These are phyloP conservation scores for Parapristionchus giblindavisi DNA, from an alignment of 2,888 invertebrate species.

Conservation along the genomic window DNA sequence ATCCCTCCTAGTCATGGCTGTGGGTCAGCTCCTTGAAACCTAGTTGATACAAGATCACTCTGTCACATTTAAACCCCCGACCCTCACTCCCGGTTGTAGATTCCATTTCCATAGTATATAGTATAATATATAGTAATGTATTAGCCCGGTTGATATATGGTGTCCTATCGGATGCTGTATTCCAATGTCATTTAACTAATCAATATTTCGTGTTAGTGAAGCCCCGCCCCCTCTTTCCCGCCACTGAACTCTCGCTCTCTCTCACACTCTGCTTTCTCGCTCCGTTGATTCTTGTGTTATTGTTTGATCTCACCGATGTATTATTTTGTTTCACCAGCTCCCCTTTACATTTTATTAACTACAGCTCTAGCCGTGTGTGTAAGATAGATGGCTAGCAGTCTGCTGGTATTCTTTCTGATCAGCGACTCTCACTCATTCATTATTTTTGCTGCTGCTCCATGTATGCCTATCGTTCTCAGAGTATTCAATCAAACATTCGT, in stretches of 20 bases:
- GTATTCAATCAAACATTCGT: too few species aligned
- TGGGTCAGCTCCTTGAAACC: too few species aligned
- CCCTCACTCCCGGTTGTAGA: neutral
- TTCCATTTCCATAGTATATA: too few species aligned
- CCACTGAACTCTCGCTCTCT: neutral
- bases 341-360: neutral
- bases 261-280: neutral
- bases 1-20: too few species aligned
- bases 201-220: neutral
- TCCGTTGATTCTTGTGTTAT: slow-evolving; percentile 21
- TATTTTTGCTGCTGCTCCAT: neutral
- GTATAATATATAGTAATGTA: too few species aligned
- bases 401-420: neutral
- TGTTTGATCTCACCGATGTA: neutral
- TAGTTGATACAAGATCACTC: too few species aligned
- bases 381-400: neutral
- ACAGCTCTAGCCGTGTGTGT: too few species aligned
- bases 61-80: too few species aligned
- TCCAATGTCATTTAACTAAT: slow-evolving; percentile 12
- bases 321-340: neutral
- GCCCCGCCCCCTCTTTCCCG: neutral
- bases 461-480: too few species aligned
- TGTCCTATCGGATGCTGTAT: slow-evolving; percentile 11
- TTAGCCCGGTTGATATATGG: too few species aligned
- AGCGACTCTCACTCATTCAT: neutral